These are phyloP conservation scores for Smutsia gigantea DNA, from an alignment of 2,797 vertebrate species.

Conservation along the genomic window DNA sequence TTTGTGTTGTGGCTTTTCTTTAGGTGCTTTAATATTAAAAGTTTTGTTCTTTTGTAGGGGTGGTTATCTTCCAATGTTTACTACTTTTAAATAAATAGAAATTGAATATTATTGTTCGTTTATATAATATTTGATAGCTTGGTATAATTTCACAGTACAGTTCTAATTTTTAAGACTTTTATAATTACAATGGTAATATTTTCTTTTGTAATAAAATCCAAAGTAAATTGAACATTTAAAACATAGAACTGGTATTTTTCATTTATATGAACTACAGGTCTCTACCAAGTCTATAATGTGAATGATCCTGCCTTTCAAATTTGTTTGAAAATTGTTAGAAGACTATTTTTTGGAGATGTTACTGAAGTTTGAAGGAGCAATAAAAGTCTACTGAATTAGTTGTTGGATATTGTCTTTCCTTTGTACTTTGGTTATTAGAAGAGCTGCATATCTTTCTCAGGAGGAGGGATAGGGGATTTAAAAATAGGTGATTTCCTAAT, in stretches of 20 bases:
- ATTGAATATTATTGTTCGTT: slow-evolving; percentile 83
- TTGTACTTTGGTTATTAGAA: slow-evolving; percentile 16
- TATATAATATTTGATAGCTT: slow-evolving; percentile 83
- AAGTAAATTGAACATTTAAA: slow-evolving; percentile 82
- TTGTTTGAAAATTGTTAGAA: slow-evolving; percentile 84
- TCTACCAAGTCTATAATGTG: slow-evolving; percentile 80
- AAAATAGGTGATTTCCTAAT: background rate
- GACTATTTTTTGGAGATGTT: slow-evolving; percentile 89
- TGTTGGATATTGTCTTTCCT: background rate
- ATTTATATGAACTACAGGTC: slow-evolving; percentile 81
- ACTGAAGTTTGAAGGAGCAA: slow-evolving; percentile 87
- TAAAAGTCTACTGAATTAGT: slow-evolving; percentile 85
- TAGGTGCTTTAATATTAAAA: slow-evolving; percentile 75
- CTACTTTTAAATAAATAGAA: slow-evolving; percentile 80
- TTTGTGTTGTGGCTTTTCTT: slow-evolving; percentile 76
- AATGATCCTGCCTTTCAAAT: slow-evolving; percentile 85
- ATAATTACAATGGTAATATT: slow-evolving; percentile 82
- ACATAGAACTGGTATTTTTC: slow-evolving; percentile 80
- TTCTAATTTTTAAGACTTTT: slow-evolving; percentile 88
- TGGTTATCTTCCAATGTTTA: slow-evolving; percentile 85
- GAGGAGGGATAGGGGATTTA: background rate
- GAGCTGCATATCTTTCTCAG: background rate
- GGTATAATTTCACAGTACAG: slow-evolving; percentile 79
- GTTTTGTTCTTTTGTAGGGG: slow-evolving; percentile 35
- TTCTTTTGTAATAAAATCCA: slow-evolving; percentile 85